phyloP scores from a whole-genome alignment of 2,888 invertebrate species.

The Drosophila mulleri region DNA sequence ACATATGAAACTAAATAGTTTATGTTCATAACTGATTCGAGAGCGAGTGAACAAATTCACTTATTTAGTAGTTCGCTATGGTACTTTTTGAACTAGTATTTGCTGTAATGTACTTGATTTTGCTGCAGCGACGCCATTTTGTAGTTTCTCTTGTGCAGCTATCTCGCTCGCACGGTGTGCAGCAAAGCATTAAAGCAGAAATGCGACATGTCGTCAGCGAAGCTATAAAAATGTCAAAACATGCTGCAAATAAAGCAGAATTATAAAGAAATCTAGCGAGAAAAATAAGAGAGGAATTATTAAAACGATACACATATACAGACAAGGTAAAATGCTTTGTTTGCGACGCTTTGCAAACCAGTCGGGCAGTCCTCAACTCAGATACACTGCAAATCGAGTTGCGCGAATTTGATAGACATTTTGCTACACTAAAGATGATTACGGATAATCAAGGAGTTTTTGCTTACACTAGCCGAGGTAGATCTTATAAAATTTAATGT shows the following conservation, averaged over 20 bases:
- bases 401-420: not conserved
- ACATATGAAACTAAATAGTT: not conserved
- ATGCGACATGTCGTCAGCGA: slow-evolving; percentile 64
- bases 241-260: slow-evolving; percentile 62
- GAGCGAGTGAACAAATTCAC: not conserved
- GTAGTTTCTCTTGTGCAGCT: not conserved
- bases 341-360: slow-evolving; percentile 23
- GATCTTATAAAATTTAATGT: too few relatives aligned
- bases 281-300: slow-evolving; percentile 24
- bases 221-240: slow-evolving; percentile 76
- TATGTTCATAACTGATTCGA: not conserved
- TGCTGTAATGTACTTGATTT: slow-evolving; percentile 15
- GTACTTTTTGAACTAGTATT: not conserved
- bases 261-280: slow-evolving; percentile 69
- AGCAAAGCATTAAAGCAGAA: slow-evolving; percentile 76
- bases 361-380: slow-evolving; percentile 19
- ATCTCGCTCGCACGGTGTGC: slow-evolving; percentile 48
- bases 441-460: too few relatives aligned
- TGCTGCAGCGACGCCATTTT: slow-evolving; percentile 63
- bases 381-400: slow-evolving; percentile 19
- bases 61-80: not conserved
- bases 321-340: slow-evolving; percentile 3
- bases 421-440: too few relatives aligned
- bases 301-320: slow-evolving; percentile 30
- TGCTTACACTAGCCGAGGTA: too few relatives aligned